Conservation (phyloP, 37 sponge, comb jelly and placozoan species). For the Spongilla lacustris region DNA sequence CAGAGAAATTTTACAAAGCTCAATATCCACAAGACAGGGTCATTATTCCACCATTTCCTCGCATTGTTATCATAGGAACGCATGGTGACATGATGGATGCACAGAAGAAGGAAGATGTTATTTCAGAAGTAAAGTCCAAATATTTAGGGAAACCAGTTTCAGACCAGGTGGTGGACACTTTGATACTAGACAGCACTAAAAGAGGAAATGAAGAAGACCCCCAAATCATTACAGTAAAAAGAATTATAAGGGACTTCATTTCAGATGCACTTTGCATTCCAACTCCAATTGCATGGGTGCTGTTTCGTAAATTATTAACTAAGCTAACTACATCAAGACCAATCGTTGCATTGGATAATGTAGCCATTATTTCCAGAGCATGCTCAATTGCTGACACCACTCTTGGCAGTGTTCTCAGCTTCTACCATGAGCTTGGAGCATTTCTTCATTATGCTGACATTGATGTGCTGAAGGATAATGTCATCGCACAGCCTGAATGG, state of each 20-base stretch:
- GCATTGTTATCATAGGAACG: conserved; percentile 44
- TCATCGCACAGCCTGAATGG: conserved; percentile 61
- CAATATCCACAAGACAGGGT: neutral
- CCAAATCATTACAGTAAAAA: neutral
- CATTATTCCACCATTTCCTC: conserved; percentile 4
- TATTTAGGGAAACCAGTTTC: conserved; percentile 29
- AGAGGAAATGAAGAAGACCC: conserved; percentile 40
- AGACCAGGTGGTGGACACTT: neutral
- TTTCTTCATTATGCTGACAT: conserved; percentile 51
- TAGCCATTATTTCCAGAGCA: conserved; percentile 4
- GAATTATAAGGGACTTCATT: conserved; percentile 13
- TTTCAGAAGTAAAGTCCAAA: neutral
- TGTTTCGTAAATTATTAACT: conserved; percentile 47
- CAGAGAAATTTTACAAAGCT: neutral
- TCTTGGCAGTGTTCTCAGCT: conserved; percentile 51
- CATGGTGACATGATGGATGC: conserved; percentile 37
- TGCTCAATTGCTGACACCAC: conserved; percentile 20
- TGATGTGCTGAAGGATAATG: neutral
- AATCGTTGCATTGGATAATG: conserved; percentile 19
- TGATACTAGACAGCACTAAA: conserved; percentile 60
- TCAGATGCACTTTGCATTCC: neutral
- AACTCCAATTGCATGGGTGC: conserved; percentile 59
- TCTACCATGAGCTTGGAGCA: conserved; percentile 65
- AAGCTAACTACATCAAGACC: conserved; percentile 5
- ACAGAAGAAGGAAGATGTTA: neutral